These are phyloP conservation scores for Eupithecia insigniata DNA, from an alignment of 2,888 invertebrate genomes.

Conservation along the genomic window DNA sequence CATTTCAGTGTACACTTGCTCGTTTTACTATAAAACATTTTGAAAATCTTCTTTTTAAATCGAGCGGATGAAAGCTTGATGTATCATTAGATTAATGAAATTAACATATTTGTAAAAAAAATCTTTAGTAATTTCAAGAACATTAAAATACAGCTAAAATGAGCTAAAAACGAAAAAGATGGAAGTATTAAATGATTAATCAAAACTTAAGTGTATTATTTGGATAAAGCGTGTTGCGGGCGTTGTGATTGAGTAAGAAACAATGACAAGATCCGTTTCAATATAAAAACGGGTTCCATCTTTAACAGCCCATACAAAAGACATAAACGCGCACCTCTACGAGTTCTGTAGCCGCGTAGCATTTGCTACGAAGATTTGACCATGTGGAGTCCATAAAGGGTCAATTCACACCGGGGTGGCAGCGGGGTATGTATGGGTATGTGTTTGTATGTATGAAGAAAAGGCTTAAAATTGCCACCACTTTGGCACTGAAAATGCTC, in stretches of 20 bases:
- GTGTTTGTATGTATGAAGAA: not conserved
- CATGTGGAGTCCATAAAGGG: not conserved
- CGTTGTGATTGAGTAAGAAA: not conserved
- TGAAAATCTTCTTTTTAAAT: too few species aligned
- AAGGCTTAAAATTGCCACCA: not conserved
- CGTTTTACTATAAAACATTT: too few species aligned
- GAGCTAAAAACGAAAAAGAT: too few species aligned
- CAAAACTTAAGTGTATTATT: too few species aligned
- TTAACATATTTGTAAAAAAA: too few species aligned
- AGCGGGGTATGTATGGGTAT: too few species aligned
- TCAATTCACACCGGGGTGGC: not conserved
- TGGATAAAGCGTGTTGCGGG: not conserved
- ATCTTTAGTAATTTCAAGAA: too few species aligned
- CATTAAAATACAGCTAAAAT: too few species aligned
- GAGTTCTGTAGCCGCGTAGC: not conserved
- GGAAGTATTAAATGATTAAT: too few species aligned
- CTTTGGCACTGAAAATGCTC: not conserved
- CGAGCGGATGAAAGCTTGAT: too few species aligned
- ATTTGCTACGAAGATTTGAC: not conserved
- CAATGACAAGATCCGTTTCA: not conserved
- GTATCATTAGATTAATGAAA: too few species aligned
- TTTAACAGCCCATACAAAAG: not conserved
- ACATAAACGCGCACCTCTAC: constrained; percentile 3
- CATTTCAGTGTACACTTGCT: too few species aligned
- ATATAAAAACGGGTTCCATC: not conserved